These are phyloP conservation scores for Lophius americanus DNA, from an alignment of 2,797 vertebrate species.

Conservation along the genomic window DNA sequence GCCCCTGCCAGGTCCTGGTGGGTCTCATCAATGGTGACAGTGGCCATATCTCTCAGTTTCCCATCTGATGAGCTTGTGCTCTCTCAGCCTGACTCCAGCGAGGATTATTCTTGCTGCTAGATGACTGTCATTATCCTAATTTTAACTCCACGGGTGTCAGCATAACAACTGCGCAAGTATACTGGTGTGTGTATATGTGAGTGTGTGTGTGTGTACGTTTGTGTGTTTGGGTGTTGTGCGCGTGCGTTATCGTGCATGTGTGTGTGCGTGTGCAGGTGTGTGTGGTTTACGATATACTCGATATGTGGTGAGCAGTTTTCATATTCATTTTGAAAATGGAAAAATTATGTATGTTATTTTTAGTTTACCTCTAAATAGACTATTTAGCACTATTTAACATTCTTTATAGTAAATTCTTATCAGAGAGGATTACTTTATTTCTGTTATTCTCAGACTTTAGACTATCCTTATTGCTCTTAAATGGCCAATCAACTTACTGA, in stretches of 20 bases:
- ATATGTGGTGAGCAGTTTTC: background rate
- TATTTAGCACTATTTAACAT: background rate
- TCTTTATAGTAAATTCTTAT: background rate
- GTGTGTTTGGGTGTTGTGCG: constrained; percentile 1
- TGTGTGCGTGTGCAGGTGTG: background rate
- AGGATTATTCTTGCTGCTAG: constrained; percentile 50
- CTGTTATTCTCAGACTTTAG: constrained; percentile 20
- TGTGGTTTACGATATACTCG: too few species aligned
- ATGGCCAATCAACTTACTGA: constrained; percentile 29
- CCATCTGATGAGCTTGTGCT: constrained; percentile 50
- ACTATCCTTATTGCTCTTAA: constrained; percentile 8
- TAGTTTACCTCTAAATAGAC: background rate
- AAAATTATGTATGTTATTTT: background rate
- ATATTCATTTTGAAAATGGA: constrained; percentile 5
- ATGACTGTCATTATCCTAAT: constrained; percentile 67
- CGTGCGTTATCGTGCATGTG: constrained; percentile 8
- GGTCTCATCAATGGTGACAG: constrained; percentile 69
- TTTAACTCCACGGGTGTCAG: constrained; percentile 42
- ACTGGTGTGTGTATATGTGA: background rate
- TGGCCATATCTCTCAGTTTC: constrained; percentile 58
- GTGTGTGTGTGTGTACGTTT: constrained; percentile 5
- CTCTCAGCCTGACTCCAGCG: constrained; percentile 43
- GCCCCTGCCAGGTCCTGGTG: constrained; percentile 50
- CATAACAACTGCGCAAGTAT: background rate
- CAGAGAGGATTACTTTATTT: constrained; percentile 10